Base-by-base conservation (phyloP, 37 sponge, comb jelly and placozoan genomes). In the Cladorhizidae sp. region DNA sequence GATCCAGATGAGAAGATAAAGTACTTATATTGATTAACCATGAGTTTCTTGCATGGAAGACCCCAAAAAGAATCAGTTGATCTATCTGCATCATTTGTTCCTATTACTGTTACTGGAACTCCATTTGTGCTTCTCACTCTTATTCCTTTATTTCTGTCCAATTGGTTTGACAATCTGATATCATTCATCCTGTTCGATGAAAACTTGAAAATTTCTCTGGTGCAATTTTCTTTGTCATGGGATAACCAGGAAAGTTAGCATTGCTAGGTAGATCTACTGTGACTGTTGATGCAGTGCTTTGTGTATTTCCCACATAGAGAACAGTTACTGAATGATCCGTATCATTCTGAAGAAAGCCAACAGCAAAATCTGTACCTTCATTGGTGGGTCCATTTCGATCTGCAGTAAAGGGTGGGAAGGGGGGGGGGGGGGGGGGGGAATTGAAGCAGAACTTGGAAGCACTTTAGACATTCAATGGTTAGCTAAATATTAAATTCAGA, bases 1-100 rank as follows among this genome's bases (percentile, higher is more conserved):
- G 42, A 22, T 41, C 1, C 32, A 28, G 25, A 17, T 9, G 64
- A 77, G 50, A 77, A 77, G 45, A 77, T 29, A 43, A 64, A 77
- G 32, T 77, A 77, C 41, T 63, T 64, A 32, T 77, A 77, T 3
- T 41, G 11, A 17, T 21, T 57, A 36, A 0, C n/a, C 8, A 35
- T 1, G 38, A 35, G 36, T 23, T 15, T 64, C 5, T 64, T 25
- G 43, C 78, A 77, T 37, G 87, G 87, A 40, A 86, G 68, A 22
- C 75, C 87, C 54, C 80, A 40, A 26, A 75, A 80, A 23, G 75
- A 56, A 80, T 86, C 87, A 11, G 75, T 63, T 0, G 87, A 73
- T 25, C 32, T 61, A 0, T 3, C 40, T n/a, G 74, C 75, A 36
- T 86, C 79, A 51, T 86, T 86, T 20, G 80, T 35, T 31, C 75